A percentile compares a stretch with the other conserved stretches of the same genome.
These are phyloP conservation scores for Archocentrus centrarchus DNA, from an alignment of 2,113 vertebrate species.

Conservation along the genomic window DNA sequence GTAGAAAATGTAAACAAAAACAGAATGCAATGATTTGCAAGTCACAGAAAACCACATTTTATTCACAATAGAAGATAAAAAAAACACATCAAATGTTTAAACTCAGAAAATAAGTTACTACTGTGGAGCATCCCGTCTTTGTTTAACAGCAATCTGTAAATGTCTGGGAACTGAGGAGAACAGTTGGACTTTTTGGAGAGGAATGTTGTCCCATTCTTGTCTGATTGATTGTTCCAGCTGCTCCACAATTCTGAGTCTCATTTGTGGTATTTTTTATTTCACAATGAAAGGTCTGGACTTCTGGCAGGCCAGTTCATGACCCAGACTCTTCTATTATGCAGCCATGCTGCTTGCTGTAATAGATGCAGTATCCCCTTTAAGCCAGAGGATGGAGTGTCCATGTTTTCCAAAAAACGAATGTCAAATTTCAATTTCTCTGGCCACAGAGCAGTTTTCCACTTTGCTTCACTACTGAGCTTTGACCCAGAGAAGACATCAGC, in stretches of 20 bases:
- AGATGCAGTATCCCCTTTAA: too few relatives aligned
- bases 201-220: neutral
- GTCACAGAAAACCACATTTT: neutral
- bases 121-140: fast-evolving
- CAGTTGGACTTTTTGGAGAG: neutral
- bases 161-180: neutral
- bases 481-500: too few relatives aligned
- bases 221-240: too few relatives aligned
- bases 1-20: neutral
- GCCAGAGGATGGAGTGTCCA: too few relatives aligned
- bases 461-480: too few relatives aligned
- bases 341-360: too few relatives aligned
- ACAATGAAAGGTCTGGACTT: neutral
- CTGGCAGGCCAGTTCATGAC: too few relatives aligned
- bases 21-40: neutral
- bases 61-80: neutral
- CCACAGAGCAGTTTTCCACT: too few relatives aligned
- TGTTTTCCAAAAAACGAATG: too few relatives aligned
- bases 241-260: too few relatives aligned
- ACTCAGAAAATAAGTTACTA: neutral
- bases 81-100: neutral
- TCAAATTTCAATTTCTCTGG: too few relatives aligned
- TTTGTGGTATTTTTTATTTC: neutral
- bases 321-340: too few relatives aligned
- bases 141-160: neutral